Evolutionary conservation across 92 coral and sea anemone genomes (phyloP), one percentile per base, ranked within the genome.

Genomic region (Palythoa grandiflora): DNA sequence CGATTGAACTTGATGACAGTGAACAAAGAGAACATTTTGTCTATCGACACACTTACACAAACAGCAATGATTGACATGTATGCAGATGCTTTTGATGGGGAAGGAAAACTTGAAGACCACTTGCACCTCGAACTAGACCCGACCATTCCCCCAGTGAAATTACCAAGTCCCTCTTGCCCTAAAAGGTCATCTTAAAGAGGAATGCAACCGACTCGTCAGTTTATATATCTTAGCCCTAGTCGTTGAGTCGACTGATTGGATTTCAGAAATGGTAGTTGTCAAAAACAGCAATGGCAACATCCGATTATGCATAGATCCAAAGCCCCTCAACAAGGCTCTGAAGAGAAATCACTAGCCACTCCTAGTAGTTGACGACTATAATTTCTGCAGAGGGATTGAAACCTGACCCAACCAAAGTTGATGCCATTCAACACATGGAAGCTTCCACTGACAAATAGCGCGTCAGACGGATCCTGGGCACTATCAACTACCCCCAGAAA

Each of bases 301-400:
- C 36, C 38, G 66, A 12, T 65, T 77, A 50, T 77, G 66, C 66
- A 77, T 77, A 50, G 83, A 77, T 17, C 83, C 66, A 55, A 77
- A 77, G 83, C 83, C 83, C 57, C 83, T 77, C n/a, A 77, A 77
- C 35, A 77, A 77, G 57, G 83, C 83, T 36, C 83, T 77, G 53
- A 51, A 77, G 17, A 52, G 93, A 73, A 91, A 87, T 68, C 93
- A 80, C 51, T 91, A 83, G 80, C 90, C 90, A 52, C 88, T 91
- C 78, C 90, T 88, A 35, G 86, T 88, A 57, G 88, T 66, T 16
- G 91, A 91, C 52, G 90, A 80, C 14, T 15, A n/a, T 77, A 9
- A 52, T 79, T 14, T 47, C 48, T 52, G 60, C 71, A 12, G 84
- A 79, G 47, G 70, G 84, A 3, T 35, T 77, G 13, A 77, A 77